A percentile compares a stretch with the other conserved stretches of the same genome.
Evolutionary conservation across 2,888 invertebrate species (phyloP).

Genomic region (Cataglyphis albicans): DNA sequence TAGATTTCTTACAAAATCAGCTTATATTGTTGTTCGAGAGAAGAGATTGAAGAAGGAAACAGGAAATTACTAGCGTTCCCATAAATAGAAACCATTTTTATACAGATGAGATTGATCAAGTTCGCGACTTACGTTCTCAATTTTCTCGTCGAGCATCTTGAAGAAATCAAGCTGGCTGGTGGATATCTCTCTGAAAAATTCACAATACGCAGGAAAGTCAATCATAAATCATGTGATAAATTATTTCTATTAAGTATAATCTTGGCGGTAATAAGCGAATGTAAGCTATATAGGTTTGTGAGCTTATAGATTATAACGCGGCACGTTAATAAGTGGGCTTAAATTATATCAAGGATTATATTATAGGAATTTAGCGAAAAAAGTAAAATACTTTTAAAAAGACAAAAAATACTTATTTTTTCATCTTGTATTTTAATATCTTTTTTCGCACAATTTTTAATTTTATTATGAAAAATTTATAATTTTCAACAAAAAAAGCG

Average conservation of each 20-base stretch:
- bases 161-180: conserved; percentile 97
- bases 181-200: conserved; percentile 92
- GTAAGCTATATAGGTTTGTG: background rate
- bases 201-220: conserved; percentile 38
- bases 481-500: background rate
- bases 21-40: background rate
- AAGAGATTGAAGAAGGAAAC: background rate
- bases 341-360: background rate
- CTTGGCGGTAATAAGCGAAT: background rate
- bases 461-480: background rate
- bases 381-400: background rate
- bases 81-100: background rate
- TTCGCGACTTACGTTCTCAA: conserved; percentile 91
- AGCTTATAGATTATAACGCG: background rate
- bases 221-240: conserved; percentile 37
- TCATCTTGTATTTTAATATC: background rate
- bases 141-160: conserved; percentile 96
- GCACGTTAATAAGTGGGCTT: background rate
- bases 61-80: conserved; percentile 21
- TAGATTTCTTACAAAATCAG: background rate
- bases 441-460: background rate
- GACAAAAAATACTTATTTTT: background rate
- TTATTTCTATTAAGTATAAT: background rate
- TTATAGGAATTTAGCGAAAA: background rate
- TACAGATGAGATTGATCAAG: background rate